Conservation (phyloP, 2,888 invertebrate species). For the Thyatira batis region DNA sequence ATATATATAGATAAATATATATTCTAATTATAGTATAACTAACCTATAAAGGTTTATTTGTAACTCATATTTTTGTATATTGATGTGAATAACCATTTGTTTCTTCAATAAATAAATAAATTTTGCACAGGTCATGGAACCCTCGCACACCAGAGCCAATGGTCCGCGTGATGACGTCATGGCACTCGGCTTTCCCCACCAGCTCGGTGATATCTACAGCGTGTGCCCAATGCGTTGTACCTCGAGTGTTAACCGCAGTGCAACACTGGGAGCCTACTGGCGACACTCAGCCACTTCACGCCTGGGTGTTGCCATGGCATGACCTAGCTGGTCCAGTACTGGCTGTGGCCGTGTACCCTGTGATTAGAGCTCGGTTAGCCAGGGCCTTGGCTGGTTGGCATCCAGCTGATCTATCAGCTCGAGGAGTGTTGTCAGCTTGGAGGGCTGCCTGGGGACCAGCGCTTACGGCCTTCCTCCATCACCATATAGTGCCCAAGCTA, state of each 20-base stretch:
- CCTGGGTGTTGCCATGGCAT: constrained; percentile 99
- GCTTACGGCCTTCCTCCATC: constrained; percentile 86
- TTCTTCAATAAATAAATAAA: no score
- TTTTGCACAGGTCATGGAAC: constrained; percentile 86
- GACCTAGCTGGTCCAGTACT: constrained; percentile 86
- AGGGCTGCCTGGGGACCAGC: constrained; percentile 81
- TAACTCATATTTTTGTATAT: no score
- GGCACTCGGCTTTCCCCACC: constrained; percentile 90
- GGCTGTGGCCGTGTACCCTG: constrained; percentile 88
- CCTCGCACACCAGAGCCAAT: constrained; percentile 90
- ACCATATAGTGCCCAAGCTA: constrained; percentile 95
- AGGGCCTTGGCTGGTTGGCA: constrained; percentile 96
- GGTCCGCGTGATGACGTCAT: constrained; percentile 89
- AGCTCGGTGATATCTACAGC: constrained; percentile 94
- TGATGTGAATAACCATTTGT: no score
- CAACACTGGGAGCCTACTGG: constrained; percentile 97
- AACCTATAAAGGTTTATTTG: no score
- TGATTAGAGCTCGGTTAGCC: constrained; percentile 95
- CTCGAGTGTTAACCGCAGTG: constrained; percentile 88
- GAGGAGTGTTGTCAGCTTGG: constrained; percentile 96
- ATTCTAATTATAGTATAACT: no score
- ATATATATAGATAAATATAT: no score
- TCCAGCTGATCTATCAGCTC: constrained; percentile 96
- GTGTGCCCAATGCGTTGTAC: constrained; percentile 90
- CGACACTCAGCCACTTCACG: constrained; percentile 97